Evolutionary conservation across 2,113 vertebrate genomes (phyloP).

Genomic region (Silurus meridionalis): DNA sequence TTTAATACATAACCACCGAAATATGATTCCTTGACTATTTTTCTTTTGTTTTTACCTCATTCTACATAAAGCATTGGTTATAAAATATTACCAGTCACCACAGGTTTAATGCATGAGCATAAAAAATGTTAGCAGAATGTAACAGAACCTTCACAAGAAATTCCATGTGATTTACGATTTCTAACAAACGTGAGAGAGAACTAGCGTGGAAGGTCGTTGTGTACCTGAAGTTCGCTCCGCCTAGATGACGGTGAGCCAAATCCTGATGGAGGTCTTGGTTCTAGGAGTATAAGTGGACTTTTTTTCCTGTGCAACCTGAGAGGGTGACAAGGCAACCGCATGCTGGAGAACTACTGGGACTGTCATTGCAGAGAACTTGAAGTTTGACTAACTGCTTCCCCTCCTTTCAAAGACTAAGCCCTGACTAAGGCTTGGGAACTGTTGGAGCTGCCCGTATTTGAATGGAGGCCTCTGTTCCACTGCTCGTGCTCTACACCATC

Average conservation of each 20-base stretch:
- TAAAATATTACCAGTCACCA: slow-evolving; percentile 3
- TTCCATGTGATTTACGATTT: slow-evolving; percentile 2
- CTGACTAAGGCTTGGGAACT: slow-evolving; percentile 4
- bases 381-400: slow-evolving; percentile 57
- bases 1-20: background rate
- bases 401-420: slow-evolving; percentile 42
- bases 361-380: slow-evolving; percentile 46
- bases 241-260: slow-evolving; percentile 38
- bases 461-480: slow-evolving; percentile 56
- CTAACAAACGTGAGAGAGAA: slow-evolving; percentile 30
- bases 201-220: background rate
- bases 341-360: slow-evolving; percentile 35
- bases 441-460: slow-evolving; percentile 31
- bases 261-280: slow-evolving; percentile 37
- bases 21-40: background rate
- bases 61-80: background rate
- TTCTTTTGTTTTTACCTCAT: background rate
- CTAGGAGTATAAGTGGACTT: slow-evolving; percentile 36
- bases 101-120: slow-evolving; percentile 21
- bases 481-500: slow-evolving; percentile 14
- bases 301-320: slow-evolving; percentile 52
- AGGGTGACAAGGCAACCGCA: slow-evolving; percentile 46
- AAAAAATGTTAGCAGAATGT: slow-evolving; percentile 22
- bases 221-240: slow-evolving; percentile 30
- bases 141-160: slow-evolving; percentile 16